Evolutionary conservation across 1,140 invertebrate species (phyloP).

Genomic region (Drosophila hydei): DNA sequence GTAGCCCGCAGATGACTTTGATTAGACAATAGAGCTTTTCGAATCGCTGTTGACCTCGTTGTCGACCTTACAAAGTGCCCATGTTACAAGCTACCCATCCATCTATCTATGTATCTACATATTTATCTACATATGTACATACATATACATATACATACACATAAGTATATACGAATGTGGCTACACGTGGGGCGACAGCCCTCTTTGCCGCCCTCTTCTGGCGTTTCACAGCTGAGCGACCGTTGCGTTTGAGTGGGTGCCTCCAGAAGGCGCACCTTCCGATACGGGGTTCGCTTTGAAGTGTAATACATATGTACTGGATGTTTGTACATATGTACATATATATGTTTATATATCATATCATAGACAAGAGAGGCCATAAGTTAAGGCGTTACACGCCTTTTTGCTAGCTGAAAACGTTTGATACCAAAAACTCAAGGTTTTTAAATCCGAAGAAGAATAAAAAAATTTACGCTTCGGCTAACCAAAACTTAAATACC

Average conservation of each 20-base stretch:
- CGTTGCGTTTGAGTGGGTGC: constrained; percentile 9
- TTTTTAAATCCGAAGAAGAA: constrained; percentile 7
- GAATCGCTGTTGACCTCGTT: constrained; percentile 67
- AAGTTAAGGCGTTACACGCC: constrained; percentile 36
- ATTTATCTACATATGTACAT: constrained; percentile 1
- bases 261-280: constrained; percentile 41
- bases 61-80: constrained; percentile 71
- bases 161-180: constrained; percentile 11
- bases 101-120: constrained; percentile 5
- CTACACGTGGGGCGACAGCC: constrained; percentile 29
- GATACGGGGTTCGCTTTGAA: constrained; percentile 23
- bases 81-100: constrained; percentile 30
- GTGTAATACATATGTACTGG: constrained; percentile 8
- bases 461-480: constrained; percentile 6
- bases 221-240: constrained; percentile 64
- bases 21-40: constrained; percentile 58
- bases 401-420: constrained; percentile 34
- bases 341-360: constrained; percentile 1
- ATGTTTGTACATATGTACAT: no score
- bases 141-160: neutral
- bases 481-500: neutral
- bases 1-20: constrained; percentile 44
- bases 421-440: constrained; percentile 40
- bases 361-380: constrained; percentile 31
- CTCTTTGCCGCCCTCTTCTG: constrained; percentile 17